Evolutionary conservation across 2,113 vertebrate genomes (phyloP).

Genomic region (Muntiacus reevesi): DNA sequence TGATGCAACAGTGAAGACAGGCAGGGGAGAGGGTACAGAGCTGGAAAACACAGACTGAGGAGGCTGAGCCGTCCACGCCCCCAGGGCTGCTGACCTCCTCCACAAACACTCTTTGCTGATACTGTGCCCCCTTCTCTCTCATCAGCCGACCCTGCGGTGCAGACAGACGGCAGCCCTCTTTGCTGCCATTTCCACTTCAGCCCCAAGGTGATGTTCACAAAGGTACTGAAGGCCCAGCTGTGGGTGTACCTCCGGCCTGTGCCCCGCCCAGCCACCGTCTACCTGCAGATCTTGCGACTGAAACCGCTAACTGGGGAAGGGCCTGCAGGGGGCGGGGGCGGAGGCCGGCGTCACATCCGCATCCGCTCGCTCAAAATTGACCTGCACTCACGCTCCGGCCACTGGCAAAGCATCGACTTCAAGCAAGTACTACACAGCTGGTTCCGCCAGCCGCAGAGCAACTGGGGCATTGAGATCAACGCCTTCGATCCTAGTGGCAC

Average conservation of each 20-base stretch:
- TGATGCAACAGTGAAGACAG: background rate
- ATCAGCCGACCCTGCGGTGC: conserved; percentile 93
- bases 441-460: conserved; percentile 99
- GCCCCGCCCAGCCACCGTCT: conserved; percentile 94
- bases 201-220: conserved; percentile 98
- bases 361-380: conserved; percentile 98
- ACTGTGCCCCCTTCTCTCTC: conserved; percentile 66
- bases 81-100: background rate
- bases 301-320: conserved; percentile 95
- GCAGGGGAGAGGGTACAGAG: background rate
- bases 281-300: conserved; percentile 96
- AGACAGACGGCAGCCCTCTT: conserved; percentile 94
- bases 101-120: conserved; percentile 47
- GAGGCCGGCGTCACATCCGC: conserved; percentile 90
- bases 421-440: conserved; percentile 99
- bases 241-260: conserved; percentile 97
- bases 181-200: conserved; percentile 99
- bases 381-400: conserved; percentile 92
- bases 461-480: conserved; percentile 99
- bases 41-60: conserved; percentile 15
- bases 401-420: conserved; percentile 99
- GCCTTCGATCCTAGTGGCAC: conserved; percentile 97
- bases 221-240: conserved; percentile 97
- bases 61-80: background rate
- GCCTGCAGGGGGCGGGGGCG: conserved; percentile 78